These are phyloP conservation scores for Pterostichus niger DNA, from an alignment of 2,888 invertebrate genomes.

Conservation along the genomic window DNA sequence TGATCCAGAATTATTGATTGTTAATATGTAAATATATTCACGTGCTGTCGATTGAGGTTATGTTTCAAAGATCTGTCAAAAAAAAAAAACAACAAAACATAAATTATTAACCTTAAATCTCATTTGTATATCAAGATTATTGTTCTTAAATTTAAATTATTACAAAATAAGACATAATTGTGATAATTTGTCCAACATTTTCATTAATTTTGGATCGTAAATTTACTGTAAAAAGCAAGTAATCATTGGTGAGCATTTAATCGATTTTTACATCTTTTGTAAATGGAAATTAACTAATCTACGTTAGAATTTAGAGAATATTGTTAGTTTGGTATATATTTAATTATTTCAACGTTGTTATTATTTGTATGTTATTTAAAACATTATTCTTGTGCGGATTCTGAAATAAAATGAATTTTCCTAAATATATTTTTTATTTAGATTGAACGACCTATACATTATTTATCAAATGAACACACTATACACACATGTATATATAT, in stretches of 20 bases:
- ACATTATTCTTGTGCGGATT: conserved; percentile 6
- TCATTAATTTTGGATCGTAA: conserved; percentile 1
- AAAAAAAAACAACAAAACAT: too few relatives aligned
- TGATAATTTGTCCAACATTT: neutral
- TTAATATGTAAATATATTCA: neutral
- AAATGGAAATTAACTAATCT: conserved; percentile 8
- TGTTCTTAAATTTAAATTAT: neutral
- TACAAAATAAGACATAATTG: neutral
- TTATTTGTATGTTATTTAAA: conserved; percentile 46
- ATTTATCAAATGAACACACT: too few relatives aligned
- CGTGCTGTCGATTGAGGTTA: neutral
- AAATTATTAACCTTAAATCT: too few relatives aligned
- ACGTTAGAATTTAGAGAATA: neutral
- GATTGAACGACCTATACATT: too few relatives aligned
- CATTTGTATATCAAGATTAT: too few relatives aligned
- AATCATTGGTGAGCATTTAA: conserved; percentile 9
- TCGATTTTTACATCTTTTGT: conserved; percentile 33
- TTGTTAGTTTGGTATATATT: conserved; percentile 42
- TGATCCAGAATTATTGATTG: conserved; percentile 9
- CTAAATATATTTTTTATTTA: neutral
- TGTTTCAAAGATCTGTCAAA: neutral
- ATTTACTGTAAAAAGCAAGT: too few relatives aligned
- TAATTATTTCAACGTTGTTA: conserved; percentile 43
- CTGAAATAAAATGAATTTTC: conserved; percentile 25
- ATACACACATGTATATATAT: too few relatives aligned